Evolutionary conservation across 2,888 invertebrate species (phyloP).

Genomic region (Panzeria rudis): DNA sequence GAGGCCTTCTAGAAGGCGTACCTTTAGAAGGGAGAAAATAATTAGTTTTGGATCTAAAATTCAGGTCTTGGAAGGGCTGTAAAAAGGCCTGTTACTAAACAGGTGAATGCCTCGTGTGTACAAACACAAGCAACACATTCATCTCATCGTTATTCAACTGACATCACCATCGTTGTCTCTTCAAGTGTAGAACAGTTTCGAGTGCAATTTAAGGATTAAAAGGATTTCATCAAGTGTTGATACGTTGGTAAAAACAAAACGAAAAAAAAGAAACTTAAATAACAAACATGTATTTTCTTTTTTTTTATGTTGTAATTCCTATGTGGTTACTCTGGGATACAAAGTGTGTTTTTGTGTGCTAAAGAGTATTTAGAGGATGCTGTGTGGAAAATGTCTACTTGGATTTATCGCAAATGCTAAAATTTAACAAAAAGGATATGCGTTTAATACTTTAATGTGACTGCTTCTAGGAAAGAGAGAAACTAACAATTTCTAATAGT

Average conservation of each 20-base stretch:
- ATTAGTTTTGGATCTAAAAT: no score
- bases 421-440: slow-evolving; percentile 30
- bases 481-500: neutral
- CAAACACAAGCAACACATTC: slow-evolving; percentile 3
- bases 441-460: slow-evolving; percentile 39
- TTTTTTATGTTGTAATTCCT: no score
- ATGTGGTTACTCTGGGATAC: neutral
- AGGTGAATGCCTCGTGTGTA: no score
- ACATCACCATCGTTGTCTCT: slow-evolving; percentile 53
- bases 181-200: slow-evolving; percentile 60
- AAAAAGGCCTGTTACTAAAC: no score
- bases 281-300: neutral
- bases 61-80: no score
- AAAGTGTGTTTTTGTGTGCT: neutral
- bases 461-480: slow-evolving; percentile 1
- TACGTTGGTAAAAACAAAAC: slow-evolving; percentile 39
- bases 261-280: neutral
- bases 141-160: slow-evolving; percentile 49
- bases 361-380: neutral
- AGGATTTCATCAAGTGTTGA: slow-evolving; percentile 67
- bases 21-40: no score
- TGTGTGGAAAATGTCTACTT: neutral
- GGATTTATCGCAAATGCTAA: slow-evolving; percentile 36
- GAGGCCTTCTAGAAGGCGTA: no score
- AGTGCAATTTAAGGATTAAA: slow-evolving; percentile 71